Evolutionary conservation across 1,140 invertebrate species (phyloP).

Genomic region (Drosophila prosaltans): DNA sequence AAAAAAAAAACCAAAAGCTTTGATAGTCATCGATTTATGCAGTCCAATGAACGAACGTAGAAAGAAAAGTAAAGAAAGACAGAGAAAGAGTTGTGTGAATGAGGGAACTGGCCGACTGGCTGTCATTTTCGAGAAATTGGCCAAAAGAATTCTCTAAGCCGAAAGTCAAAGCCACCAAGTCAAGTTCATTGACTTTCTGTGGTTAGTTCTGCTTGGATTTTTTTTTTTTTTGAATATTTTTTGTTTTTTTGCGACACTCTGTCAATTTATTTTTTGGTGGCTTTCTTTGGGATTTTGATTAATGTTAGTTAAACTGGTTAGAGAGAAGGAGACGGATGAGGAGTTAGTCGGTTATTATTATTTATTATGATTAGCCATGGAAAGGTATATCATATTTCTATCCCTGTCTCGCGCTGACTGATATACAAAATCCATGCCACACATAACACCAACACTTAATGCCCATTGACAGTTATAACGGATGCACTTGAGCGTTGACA

Average conservation of each 20-base stretch:
- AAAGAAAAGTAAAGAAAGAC: slow-evolving; percentile 18
- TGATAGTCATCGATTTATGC: slow-evolving; percentile 78
- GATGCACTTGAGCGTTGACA: slow-evolving; percentile 77
- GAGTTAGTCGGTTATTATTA: neutral
- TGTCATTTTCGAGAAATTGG: slow-evolving; percentile 64
- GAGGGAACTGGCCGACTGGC: slow-evolving; percentile 22
- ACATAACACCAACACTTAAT: slow-evolving; percentile 41
- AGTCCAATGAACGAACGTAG: slow-evolving; percentile 19
- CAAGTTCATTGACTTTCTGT: slow-evolving; percentile 68
- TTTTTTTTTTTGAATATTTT: slow-evolving; percentile 19
- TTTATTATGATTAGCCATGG: slow-evolving; percentile 5
- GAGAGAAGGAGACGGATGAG: neutral
- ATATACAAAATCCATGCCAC: slow-evolving; percentile 12
- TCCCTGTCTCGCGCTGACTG: neutral
- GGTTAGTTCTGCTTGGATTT: slow-evolving; percentile 20
- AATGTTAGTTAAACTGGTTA: neutral
- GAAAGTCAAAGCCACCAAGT: slow-evolving; percentile 42
- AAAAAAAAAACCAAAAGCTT: slow-evolving; percentile 43
- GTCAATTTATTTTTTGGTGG: slow-evolving; percentile 18
- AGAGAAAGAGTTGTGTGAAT: slow-evolving; percentile 26
- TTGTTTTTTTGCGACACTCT: slow-evolving; percentile 58
- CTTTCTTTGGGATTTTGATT: slow-evolving; percentile 28
- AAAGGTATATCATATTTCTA: slow-evolving; percentile 3
- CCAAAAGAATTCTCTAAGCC: slow-evolving; percentile 75
- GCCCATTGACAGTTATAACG: slow-evolving; percentile 74